phyloP scores from a whole-genome alignment of 2,888 invertebrate genomes.

The Muscina levida region DNA sequence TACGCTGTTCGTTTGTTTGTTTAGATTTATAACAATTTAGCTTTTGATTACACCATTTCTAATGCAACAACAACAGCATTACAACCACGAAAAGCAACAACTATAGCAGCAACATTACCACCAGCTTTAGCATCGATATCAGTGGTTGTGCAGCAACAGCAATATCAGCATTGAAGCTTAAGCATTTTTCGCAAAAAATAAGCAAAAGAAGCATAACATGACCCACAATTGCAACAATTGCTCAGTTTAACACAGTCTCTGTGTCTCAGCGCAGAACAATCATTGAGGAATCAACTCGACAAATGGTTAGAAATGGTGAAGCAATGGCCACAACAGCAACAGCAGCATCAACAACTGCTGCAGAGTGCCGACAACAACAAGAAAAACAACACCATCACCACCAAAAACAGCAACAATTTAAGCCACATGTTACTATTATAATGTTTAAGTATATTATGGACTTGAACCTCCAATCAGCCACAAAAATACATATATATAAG shows the following conservation, averaged over 20 bases:
- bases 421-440: constrained; percentile 62
- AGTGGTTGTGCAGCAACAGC: constrained; percentile 30
- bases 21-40: constrained; percentile 71
- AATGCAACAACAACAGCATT: constrained; percentile 37
- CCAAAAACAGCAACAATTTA: constrained; percentile 33
- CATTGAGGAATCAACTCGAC: constrained; percentile 30
- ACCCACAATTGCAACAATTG: constrained; percentile 61
- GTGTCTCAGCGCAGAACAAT: constrained; percentile 15
- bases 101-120: constrained; percentile 11
- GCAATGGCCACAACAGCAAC: constrained; percentile 15
- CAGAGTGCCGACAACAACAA: no score
- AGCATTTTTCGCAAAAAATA: constrained; percentile 28
- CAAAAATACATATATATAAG: constrained; percentile 35
- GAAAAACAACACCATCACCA: constrained; percentile 26
- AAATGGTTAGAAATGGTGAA: constrained; percentile 2
- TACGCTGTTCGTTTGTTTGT: constrained; percentile 58
- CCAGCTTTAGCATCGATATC: constrained; percentile 31
- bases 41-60: constrained; percentile 60
- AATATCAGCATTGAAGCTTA: constrained; percentile 43
- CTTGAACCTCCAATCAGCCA: constrained; percentile 58
- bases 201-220: constrained; percentile 40
- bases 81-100: constrained; percentile 8
- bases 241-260: constrained; percentile 34
- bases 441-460: constrained; percentile 64
- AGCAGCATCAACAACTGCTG: neutral